Percentiles rank a stretch among this genome's conserved stretches.
phyloP scores from a whole-genome alignment of 1,140 invertebrate species.

The Drosophila leontia region DNA sequence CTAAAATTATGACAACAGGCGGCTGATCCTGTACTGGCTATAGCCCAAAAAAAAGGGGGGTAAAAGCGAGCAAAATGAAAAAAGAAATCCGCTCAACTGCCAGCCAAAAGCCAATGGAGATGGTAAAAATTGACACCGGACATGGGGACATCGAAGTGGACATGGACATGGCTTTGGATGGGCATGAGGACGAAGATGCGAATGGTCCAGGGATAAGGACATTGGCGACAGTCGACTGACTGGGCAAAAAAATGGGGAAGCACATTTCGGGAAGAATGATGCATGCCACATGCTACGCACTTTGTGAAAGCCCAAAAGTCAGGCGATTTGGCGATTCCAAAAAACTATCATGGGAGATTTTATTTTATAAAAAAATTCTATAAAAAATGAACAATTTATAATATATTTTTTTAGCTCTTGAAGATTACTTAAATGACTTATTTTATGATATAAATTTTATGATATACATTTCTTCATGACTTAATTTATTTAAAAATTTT shows the following conservation, averaged over 20 bases:
- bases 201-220: slow-evolving; percentile 20
- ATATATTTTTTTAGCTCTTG: too few species aligned
- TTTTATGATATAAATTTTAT: too few species aligned
- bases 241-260: slow-evolving; percentile 20
- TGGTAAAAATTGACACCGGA: slow-evolving; percentile 63
- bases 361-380: background rate
- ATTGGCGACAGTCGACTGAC: slow-evolving; percentile 59
- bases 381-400: background rate
- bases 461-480: too few species aligned
- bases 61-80: slow-evolving; percentile 30
- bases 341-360: background rate
- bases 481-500: too few species aligned
- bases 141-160: slow-evolving; percentile 53
- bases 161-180: slow-evolving; percentile 13
- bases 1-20: slow-evolving; percentile 70
- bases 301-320: slow-evolving; percentile 29
- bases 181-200: slow-evolving; percentile 4
- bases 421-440: too few species aligned
- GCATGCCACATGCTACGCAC: slow-evolving; percentile 64
- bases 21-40: slow-evolving; percentile 38
- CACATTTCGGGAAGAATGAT: slow-evolving; percentile 51
- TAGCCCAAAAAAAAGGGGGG: slow-evolving; percentile 24
- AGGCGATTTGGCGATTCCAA: slow-evolving; percentile 14
- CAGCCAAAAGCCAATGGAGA: slow-evolving; percentile 54
- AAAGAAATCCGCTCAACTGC: slow-evolving; percentile 41